Evolutionary conservation across 2,113 vertebrate species (phyloP).

Genomic region (Colaptes auratus): DNA sequence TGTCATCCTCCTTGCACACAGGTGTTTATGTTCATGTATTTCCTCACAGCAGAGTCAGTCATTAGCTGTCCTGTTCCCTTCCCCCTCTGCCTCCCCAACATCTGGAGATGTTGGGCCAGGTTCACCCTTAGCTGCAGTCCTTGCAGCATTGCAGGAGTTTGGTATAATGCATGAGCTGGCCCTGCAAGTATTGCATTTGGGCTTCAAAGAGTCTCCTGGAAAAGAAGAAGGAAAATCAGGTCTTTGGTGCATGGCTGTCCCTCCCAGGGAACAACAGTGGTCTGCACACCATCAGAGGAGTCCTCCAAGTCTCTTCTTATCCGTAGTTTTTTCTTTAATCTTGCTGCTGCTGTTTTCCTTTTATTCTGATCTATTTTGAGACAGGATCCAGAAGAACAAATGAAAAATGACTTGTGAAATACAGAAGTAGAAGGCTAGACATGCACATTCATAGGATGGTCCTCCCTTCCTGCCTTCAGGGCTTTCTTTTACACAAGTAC

Average conservation of each 20-base stretch:
- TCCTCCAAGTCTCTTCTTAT: neutral
- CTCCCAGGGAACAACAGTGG: neutral
- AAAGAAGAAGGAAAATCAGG: neutral
- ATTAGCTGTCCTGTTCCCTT: neutral
- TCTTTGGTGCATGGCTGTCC: neutral
- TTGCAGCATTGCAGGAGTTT: neutral
- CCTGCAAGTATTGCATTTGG: neutral
- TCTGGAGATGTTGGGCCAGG: neutral
- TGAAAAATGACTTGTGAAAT: neutral
- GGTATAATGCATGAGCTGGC: neutral
- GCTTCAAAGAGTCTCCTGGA: neutral
- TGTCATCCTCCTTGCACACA: neutral
- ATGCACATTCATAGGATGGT: neutral
- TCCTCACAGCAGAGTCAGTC: neutral
- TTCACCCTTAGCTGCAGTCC: neutral
- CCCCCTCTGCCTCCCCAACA: neutral
- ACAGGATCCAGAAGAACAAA: neutral
- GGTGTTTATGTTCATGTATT: neutral
- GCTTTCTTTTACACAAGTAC: neutral
- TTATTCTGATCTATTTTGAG: neutral
- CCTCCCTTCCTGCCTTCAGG: neutral
- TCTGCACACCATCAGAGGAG: fast-evolving
- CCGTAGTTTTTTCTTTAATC: neutral
- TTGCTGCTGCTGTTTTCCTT: neutral
- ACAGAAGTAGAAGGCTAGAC: neutral